A percentile compares a stretch with the other conserved stretches of the same genome.
These are phyloP conservation scores for Rhagologus leucostigma DNA, from an alignment of 2,113 vertebrate genomes.

Conservation along the genomic window DNA sequence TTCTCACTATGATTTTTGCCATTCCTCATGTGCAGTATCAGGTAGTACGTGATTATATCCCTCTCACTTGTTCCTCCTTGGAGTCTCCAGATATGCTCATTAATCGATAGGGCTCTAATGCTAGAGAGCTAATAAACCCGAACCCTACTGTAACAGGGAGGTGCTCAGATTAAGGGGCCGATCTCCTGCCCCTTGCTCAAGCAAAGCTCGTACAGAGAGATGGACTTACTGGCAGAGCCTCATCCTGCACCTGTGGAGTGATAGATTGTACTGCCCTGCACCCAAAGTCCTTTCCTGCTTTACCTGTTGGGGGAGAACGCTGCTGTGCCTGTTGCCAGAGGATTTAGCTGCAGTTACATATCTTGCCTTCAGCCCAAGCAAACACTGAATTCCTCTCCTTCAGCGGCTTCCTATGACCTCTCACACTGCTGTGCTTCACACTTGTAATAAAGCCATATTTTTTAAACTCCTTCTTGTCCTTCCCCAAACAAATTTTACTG, in stretches of 20 bases:
- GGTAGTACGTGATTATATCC: neutral
- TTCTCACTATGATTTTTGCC: neutral
- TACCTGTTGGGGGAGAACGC: neutral
- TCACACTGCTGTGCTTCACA: neutral
- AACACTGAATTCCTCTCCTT: neutral
- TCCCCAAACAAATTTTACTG: neutral
- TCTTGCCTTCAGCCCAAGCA: neutral
- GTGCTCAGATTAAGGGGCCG: neutral
- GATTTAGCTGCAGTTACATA: neutral
- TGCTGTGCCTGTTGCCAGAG: neutral
- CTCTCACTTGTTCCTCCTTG: neutral
- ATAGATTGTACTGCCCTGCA: neutral
- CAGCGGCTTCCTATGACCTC: accelerated
- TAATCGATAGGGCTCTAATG: neutral
- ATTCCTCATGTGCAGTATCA: neutral
- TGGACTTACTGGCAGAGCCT: neutral
- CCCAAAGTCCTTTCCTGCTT: neutral
- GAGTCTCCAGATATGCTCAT: neutral
- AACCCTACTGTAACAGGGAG: neutral
- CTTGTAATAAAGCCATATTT: neutral
- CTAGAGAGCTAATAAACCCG: neutral
- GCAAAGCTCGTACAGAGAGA: neutral
- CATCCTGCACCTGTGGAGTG: neutral
- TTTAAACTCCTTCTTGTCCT: neutral
- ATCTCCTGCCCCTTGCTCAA: neutral